Evolutionary conservation across 2,797 vertebrate genomes (phyloP).

Genomic region (Pelochelys cantorii): DNA sequence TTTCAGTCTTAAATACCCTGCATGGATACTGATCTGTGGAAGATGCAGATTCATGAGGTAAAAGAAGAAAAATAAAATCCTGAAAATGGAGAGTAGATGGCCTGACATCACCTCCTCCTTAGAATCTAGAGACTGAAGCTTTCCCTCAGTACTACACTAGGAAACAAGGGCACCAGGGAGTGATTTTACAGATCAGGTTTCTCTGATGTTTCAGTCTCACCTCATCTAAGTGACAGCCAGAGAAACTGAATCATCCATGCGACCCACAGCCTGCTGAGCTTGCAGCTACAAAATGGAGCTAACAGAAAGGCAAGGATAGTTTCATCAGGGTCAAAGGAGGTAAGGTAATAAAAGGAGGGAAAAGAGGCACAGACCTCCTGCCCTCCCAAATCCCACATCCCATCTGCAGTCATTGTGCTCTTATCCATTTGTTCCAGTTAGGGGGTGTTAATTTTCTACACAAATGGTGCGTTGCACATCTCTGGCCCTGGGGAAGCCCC

Average conservation of each 20-base stretch:
- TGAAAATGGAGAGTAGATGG: neutral
- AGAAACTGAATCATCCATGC: neutral
- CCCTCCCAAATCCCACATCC: rapidly evolving
- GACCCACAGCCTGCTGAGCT: neutral
- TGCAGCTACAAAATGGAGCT: neutral
- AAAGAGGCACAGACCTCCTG: neutral
- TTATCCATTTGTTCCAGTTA: neutral
- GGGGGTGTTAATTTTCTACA: neutral
- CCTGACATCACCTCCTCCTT: neutral
- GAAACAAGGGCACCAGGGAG: neutral
- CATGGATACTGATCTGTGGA: neutral
- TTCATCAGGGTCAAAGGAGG: neutral
- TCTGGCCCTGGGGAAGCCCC: neutral
- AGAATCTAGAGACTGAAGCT: neutral
- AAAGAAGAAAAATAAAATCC: neutral
- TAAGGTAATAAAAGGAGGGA: neutral
- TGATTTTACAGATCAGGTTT: neutral
- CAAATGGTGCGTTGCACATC: neutral
- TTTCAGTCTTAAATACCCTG: neutral
- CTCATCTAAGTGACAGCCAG: neutral
- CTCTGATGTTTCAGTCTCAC: neutral
- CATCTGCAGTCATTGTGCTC: neutral
- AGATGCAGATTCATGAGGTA: neutral
- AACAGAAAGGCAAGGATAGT: neutral
- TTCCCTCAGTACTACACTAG: neutral